Conservation (phyloP, 2,888 invertebrate genomes). For the Lasius platythorax region DNA sequence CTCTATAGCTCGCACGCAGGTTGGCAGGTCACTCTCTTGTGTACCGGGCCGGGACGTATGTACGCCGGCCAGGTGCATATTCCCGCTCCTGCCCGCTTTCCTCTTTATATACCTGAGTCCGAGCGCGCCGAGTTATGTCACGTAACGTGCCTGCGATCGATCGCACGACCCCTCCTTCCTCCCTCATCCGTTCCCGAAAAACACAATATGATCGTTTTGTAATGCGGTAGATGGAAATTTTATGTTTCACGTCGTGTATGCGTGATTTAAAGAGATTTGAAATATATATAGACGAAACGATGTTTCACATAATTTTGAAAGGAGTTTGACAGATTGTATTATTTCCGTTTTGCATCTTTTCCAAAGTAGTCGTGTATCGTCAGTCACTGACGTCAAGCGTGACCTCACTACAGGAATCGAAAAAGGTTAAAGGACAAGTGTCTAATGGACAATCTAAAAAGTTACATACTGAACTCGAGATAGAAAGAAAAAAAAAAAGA, state of each 20-base stretch:
- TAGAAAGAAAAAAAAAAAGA: no score
- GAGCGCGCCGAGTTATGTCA: constrained; percentile 47
- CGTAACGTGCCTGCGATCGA: constrained; percentile 48
- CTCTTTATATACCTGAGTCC: constrained; percentile 66
- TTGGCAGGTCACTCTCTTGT: constrained; percentile 82
- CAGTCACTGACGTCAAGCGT: constrained; percentile 33
- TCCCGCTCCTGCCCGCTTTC: constrained; percentile 80
- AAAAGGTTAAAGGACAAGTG: constrained; percentile 50
- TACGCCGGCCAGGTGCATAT: constrained; percentile 78
- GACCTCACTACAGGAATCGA: constrained; percentile 29
- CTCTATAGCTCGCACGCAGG: constrained; percentile 73
- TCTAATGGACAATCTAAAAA: constrained; percentile 34
- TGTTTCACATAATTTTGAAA: background rate
- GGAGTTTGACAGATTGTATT: background rate
- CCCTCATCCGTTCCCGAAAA: constrained; percentile 12
- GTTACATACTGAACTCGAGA: background rate
- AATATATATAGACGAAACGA: background rate
- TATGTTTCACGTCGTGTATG: background rate
- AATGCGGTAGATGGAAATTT: background rate
- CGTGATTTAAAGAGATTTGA: background rate
- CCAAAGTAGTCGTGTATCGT: constrained; percentile 12
- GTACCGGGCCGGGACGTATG: constrained; percentile 74
- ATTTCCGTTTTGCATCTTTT: background rate
- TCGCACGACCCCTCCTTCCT: constrained; percentile 3
- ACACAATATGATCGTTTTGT: background rate